Evolutionary conservation across 2,113 vertebrate genomes (phyloP), one percentile per base, ranked within the genome.

Genomic region (Microtus oregoni): DNA sequence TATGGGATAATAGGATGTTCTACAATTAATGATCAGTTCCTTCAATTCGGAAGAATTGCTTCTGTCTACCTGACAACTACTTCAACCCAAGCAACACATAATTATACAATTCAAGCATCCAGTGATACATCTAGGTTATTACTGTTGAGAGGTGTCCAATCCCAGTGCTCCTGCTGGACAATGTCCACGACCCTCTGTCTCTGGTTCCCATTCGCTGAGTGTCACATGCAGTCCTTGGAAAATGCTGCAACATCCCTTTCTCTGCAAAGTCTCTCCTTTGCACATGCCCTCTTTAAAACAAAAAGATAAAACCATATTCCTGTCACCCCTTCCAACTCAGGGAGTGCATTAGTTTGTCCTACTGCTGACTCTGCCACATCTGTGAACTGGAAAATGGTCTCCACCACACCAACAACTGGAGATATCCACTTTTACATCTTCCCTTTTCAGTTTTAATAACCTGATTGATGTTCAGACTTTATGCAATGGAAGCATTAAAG

Each of bases 301-400:
- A 32, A 52, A 30, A 22, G 35, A 68, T 6, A 22, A 72, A 8
- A 0, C 17, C 38, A 28, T 2, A 7, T 8, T 8, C 73, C 26
- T n/a, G 47, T 30, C 52, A 41, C 7, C 2, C 7, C 58, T 61
- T 35, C 32, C 14, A 68, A 22, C 28, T 76, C 20, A 26, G 17
- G 10, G 44, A 38, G 28, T 15, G 22, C 5, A 75, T n/a, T 26
- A 52, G 22, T 17, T 28, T 75, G 35, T 28, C 32, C 3, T 15
- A 3, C 0, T 41, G 20, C 24, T 73, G 28, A 1, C 32, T 58
- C 90, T 65, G 65, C 20, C 14, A 8, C 5, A 5, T n/a, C 38
- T 58, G 1, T 7, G 13, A 1, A 5, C n/a, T 41, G 1, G 14
- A 50, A 4, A 10, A 70, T 68, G 30, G 7, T 35, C 12, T 44